Base-by-base conservation (phyloP, 2,797 vertebrate genomes). In the Tolypeutes matacus region DNA sequence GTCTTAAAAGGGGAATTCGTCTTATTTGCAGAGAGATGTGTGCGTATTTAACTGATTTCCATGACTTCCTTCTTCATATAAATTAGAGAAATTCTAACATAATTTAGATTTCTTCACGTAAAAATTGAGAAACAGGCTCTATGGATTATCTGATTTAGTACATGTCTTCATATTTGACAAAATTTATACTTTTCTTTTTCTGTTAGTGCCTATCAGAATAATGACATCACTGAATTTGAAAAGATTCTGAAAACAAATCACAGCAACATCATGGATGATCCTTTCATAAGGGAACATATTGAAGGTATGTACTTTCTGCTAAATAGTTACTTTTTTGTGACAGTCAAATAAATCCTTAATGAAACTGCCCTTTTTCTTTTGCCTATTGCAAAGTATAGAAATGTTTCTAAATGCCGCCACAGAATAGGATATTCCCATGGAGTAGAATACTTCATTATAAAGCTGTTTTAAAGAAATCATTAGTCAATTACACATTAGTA, bases 231-330 rank as follows among this genome's bases (percentile, higher is more conserved):
- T 95, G 99, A 99, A 98, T 99, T 99, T 99, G 99, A 99, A 98
- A 99, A 99, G 98, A 99, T 99, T 98, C 98, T 99, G 98, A 99
- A 99, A 99, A 99, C 99, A 98, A 99, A 99, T 98, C 99, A 99
- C 98, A 99, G 99, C 99, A 99, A 99, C 99, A 99, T 99, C 98
- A 99, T 99, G 99, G 99, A 99, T 27, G 99, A 99, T 98, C 99
- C 99, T 95, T 99, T 99, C 98, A 99, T 99, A 98, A 99, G 99
- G 98, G 99, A 99, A 97, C 99, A 99, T 98, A 99, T 99, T 98
- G 99, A 99, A 98, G 99, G 99, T 99, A 98, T 98, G 82, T 89
- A 95, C 89, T 65, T 93, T 78, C 27, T 64, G 27, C 53, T 53
- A 25, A 51, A 31, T 85, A 49, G 0, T 86, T 83, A 27, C 23